A percentile compares a stretch with the other conserved stretches of the same genome.
Evolutionary conservation across 1,140 invertebrate genomes (phyloP).

Genomic region (Subanguina moxae): DNA sequence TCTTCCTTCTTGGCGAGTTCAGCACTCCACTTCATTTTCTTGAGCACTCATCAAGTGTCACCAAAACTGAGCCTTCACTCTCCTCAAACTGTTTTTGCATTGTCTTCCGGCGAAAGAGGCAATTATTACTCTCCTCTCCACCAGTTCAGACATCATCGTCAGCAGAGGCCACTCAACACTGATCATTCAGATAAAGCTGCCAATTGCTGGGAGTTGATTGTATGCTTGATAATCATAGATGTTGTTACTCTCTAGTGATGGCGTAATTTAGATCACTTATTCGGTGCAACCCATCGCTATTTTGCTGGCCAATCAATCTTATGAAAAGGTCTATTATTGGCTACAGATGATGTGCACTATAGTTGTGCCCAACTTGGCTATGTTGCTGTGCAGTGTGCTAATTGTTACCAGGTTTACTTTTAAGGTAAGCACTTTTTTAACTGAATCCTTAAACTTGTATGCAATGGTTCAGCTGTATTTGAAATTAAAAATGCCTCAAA

Average conservation of each 20-base stretch:
- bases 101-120: too few species aligned
- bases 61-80: background rate
- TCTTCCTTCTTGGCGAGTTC: conserved; percentile 33
- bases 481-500: too few species aligned
- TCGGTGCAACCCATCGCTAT: background rate
- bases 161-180: background rate
- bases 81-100: background rate
- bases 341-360: conserved; percentile 49
- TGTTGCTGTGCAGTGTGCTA: conserved; percentile 52
- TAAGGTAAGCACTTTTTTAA: conserved; percentile 39
- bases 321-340: conserved; percentile 45
- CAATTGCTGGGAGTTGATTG: too few species aligned
- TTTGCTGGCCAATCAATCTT: background rate
- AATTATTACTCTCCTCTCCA: background rate
- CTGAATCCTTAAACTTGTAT: background rate
- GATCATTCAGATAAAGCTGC: background rate
- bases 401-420: conserved; percentile 55
- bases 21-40: conserved; percentile 45
- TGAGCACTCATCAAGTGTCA: conserved; percentile 45
- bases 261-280: background rate
- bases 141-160: background rate
- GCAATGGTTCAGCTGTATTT: too few species aligned
- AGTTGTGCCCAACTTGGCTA: conserved; percentile 51
- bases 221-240: background rate
- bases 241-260: too few species aligned